These are phyloP conservation scores for Xiphophorus hellerii DNA, from an alignment of 2,113 vertebrate genomes.

Conservation along the genomic window DNA sequence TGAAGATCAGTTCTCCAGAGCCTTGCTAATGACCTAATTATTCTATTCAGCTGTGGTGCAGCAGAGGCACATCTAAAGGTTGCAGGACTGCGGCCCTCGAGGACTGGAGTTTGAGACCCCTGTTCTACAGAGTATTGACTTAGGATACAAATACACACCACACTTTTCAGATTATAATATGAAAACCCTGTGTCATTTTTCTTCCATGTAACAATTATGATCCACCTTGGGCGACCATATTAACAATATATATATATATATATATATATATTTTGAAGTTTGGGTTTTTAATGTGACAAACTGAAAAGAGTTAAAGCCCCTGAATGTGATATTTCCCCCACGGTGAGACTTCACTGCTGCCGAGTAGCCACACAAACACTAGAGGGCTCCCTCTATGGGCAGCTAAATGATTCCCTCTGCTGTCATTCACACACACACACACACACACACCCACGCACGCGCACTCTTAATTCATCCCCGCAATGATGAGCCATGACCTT, in stretches of 20 bases:
- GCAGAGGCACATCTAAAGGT: no score
- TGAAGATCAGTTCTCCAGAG: no score
- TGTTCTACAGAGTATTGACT: no score
- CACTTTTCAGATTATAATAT: no score
- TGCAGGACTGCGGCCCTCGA: no score
- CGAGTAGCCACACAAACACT: slow-evolving; percentile 81
- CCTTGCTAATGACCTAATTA: no score
- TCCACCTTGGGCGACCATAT: background rate
- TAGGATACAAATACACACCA: no score
- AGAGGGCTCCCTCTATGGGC: slow-evolving; percentile 88
- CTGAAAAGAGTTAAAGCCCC: background rate
- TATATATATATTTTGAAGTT: background rate
- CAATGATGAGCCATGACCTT: slow-evolving; percentile 58
- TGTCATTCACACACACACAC: slow-evolving; percentile 55
- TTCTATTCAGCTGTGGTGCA: no score
- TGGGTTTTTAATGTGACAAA: background rate
- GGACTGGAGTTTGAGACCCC: no score
- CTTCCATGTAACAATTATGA: no score
- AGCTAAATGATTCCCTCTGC: slow-evolving; percentile 43
- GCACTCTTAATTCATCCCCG: slow-evolving; percentile 5
- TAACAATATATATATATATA: background rate
- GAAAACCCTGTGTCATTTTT: no score
- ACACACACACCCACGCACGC: slow-evolving; percentile 8
- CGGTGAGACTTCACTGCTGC: slow-evolving; percentile 54
- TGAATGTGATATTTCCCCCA: background rate